These are phyloP conservation scores for Lottia scabra DNA, from an alignment of 2,888 invertebrate species.

Conservation along the genomic window DNA sequence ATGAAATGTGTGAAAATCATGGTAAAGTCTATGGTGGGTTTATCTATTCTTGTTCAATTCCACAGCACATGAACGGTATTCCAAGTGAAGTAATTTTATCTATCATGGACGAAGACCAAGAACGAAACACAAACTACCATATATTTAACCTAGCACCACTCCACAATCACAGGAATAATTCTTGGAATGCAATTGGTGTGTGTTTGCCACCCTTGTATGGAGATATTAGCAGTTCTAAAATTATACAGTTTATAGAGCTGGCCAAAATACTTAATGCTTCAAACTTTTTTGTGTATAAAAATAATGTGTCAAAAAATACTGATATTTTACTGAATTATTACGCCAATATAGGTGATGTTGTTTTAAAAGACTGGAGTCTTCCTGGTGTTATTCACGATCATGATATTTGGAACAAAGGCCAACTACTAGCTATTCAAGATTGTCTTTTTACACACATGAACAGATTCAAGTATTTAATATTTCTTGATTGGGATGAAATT, in stretches of 20 bases:
- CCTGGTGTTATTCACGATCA: conserved; percentile 40
- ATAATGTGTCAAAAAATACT: conserved; percentile 44
- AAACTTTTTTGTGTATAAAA: conserved; percentile 57
- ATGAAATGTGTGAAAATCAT: conserved; percentile 68
- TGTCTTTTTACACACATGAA: conserved; percentile 64
- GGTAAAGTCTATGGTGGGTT: conserved; percentile 62
- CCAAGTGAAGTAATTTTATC: conserved; percentile 30
- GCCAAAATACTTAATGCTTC: conserved; percentile 55
- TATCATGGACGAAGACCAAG: conserved; percentile 17
- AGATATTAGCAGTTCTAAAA: conserved; percentile 48
- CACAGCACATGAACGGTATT: conserved; percentile 26
- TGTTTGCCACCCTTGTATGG: conserved; percentile 66
- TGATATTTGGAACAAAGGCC: conserved; percentile 65
- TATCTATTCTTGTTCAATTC: conserved; percentile 59
- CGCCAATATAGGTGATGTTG: conserved; percentile 40
- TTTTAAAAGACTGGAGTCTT: conserved; percentile 55
- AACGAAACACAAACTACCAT: conserved; percentile 1
- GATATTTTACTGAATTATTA: conserved; percentile 51
- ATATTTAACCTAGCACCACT: not conserved
- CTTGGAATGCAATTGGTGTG: conserved; percentile 43
- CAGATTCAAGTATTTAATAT: conserved; percentile 53
- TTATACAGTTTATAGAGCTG: conserved; percentile 65
- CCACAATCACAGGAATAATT: conserved; percentile 5
- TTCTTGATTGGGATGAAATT: conserved; percentile 66
- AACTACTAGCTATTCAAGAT: conserved; percentile 65